Evolutionary conservation across 1,140 invertebrate genomes (phyloP), one percentile per base, ranked within the genome.

Genomic region (Drosophila persimilis): DNA sequence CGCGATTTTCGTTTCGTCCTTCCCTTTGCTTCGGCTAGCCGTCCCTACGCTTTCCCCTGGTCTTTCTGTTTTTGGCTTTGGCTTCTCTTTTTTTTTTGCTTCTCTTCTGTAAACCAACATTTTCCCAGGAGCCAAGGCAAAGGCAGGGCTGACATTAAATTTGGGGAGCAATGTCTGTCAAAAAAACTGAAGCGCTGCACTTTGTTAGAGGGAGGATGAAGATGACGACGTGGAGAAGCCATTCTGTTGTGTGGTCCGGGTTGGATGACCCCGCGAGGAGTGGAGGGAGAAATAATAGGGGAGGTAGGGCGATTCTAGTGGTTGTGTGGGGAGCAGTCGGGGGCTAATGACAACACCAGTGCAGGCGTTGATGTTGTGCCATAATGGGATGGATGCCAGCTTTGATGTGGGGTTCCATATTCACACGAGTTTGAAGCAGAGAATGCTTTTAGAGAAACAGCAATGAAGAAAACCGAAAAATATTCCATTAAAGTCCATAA

Each of bases 101-200:
- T 39, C 22, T 50, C 59, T 51, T 55, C 31, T 64, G 63, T 50
- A 47, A 56, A 43, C 81, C 50, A 74, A 80, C 77, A 57, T 81
- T 81, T 86, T 86, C 78, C 77, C 78, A 58, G 59, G 81, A 81
- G 78, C 45, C 64, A 64, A 54, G 47, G 55, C 61, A 73, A 71
- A 55, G 65, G 63, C 73, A 73, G 43, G 39, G 77, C 74, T 85
- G 83, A 85, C 81, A 86, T 86, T 81, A 86, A 77, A 81, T 85
- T 85, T 74, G 52, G 81, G 76, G 62, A 86, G 81, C 69, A 70
- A 63, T 77, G 83, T 81, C 83, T 88, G 64, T 78, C 83, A 71
- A 81, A 83, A 59, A 61, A 76, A 63, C 52, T 69, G 61, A 79
- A 85, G 71, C 73, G 63, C 67, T 73, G 62, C 73, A 85, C 56